Evolutionary conservation across 2,888 invertebrate species (phyloP), one percentile per base, ranked within the genome.

Genomic region (Chrysolina americana): DNA sequence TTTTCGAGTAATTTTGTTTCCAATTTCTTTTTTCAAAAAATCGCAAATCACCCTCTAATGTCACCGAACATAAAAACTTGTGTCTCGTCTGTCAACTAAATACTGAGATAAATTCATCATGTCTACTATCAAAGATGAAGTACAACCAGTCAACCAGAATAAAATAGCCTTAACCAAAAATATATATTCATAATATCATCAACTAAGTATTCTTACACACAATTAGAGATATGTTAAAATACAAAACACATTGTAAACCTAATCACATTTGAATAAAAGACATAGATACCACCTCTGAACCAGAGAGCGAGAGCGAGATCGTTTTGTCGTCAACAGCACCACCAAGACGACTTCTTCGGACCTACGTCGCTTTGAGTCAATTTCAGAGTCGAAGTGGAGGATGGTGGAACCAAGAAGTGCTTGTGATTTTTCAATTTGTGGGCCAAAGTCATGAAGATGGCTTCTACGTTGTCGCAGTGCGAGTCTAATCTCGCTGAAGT

Each of bases 361-460:
- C 1, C 15, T 28, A 17, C n/a, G 9, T 53, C 36, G 10, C 8
- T 10, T 28, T 23, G 59, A 1, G 23, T 28, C 59, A 59, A 28
- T 36, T 59, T 28, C 3, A 59, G 15, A n/a, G 36, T 28, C 2
- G 53, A 36, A 50, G 76, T 71, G 56, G 74, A 73, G 50, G 59
- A 48, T 17, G 68, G 53, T 21, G 68, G 41, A 11, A 80, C 78
- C 64, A 83, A 69, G 74, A 92, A 91, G 10, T 91, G 90, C 83
- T 91, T 92, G 68, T 90, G 89, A 80, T 89, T 91, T 83, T 92
- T 92, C 77, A 96, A 88, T 85, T 95, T 95, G 87, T 94, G 94
- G 0, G 95, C 94, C 63, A 96, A 86, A 0, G 95, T 95, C 90
- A 95, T 90, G 87, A 96, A 95, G 82, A 96, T 95, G 0, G 94